phyloP scores from a whole-genome alignment of 2,888 invertebrate genomes.

The Mayetiola destructor region DNA sequence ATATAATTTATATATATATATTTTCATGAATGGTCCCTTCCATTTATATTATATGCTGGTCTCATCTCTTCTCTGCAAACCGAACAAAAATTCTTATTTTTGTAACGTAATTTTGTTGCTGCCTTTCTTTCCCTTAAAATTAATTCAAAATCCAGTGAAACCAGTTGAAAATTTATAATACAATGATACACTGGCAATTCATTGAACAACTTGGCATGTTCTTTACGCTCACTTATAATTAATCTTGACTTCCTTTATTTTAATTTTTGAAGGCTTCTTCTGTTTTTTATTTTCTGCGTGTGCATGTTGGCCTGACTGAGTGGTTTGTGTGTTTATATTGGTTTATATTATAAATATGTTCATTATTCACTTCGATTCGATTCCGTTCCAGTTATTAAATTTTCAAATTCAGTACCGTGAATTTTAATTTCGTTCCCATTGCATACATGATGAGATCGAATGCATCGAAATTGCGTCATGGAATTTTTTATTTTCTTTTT shows the following conservation, averaged over 20 bases:
- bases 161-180: too few species aligned
- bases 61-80: too few species aligned
- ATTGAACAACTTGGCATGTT: too few species aligned
- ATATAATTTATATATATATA: neutral
- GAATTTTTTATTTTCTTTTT: neutral
- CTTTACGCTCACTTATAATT: too few species aligned
- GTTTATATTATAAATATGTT: neutral
- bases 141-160: too few species aligned
- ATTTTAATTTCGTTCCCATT: neutral
- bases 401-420: too few species aligned
- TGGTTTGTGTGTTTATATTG: neutral
- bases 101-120: too few species aligned
- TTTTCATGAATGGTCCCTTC: too few species aligned
- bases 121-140: too few species aligned
- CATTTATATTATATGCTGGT: too few species aligned
- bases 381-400: neutral
- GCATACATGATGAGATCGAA: neutral
- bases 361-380: neutral
- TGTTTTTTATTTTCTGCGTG: neutral
- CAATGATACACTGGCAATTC: too few species aligned
- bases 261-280: neutral
- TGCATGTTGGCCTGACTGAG: neutral
- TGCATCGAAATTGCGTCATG: conserved; percentile 11
- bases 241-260: conserved; percentile 10
- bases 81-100: too few species aligned